Evolutionary conservation across 2,797 vertebrate genomes (phyloP).

Genomic region (Semaprochilodus insignis): DNA sequence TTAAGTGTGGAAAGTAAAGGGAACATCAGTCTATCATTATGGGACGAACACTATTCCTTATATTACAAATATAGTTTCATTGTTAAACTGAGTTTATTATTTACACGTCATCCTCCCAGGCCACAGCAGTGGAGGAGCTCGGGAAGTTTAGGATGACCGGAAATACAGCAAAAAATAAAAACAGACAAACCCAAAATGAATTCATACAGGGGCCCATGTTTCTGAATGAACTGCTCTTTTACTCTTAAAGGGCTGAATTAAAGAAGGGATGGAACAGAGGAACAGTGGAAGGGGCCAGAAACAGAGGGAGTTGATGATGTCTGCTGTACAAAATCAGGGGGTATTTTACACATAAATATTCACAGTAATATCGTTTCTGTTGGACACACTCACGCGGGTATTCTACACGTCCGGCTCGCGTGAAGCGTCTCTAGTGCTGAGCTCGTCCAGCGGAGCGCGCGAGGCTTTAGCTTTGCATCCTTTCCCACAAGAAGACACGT

Average conservation of each 20-base stretch:
- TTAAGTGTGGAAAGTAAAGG: conserved; percentile 84
- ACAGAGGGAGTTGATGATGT: conserved; percentile 49
- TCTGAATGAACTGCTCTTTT: background rate
- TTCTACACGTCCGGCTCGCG: conserved; percentile 83
- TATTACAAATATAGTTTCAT: conserved; percentile 81
- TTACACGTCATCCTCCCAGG: conserved; percentile 70
- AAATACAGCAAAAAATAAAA: background rate
- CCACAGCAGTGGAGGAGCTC: conserved; percentile 33
- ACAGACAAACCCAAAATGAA: background rate
- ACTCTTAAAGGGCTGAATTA: background rate
- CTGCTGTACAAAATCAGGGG: conserved; percentile 79
- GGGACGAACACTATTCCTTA: conserved; percentile 81
- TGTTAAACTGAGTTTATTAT: conserved; percentile 60
- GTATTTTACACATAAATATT: conserved; percentile 87
- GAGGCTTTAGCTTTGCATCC: conserved; percentile 55
- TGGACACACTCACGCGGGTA: conserved; percentile 84
- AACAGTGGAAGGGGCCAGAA: conserved; percentile 6
- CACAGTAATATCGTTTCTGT: conserved; percentile 87
- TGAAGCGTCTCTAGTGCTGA: conserved; percentile 59
- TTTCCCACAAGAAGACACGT: conserved; percentile 74
- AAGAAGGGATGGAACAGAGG: background rate
- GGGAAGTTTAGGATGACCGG: background rate
- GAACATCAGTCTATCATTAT: conserved; percentile 74
- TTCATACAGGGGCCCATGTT: background rate
- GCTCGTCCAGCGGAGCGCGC: conserved; percentile 56